Evolutionary conservation across 2,113 vertebrate species (phyloP), one percentile per base, ranked within the genome.

Genomic region (Romanogobio albipinnatus): DNA sequence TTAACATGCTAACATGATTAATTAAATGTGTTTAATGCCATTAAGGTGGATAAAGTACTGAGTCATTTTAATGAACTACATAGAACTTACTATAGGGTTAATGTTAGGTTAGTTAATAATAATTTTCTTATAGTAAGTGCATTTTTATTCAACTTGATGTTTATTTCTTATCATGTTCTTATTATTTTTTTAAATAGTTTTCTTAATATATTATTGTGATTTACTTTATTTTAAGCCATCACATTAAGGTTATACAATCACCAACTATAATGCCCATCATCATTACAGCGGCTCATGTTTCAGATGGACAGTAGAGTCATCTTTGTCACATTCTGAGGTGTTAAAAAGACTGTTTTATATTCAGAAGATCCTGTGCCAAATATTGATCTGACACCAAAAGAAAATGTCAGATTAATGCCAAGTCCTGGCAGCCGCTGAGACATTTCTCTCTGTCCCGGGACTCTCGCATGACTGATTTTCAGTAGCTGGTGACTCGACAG

Each of bases 311-410:
- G 19, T 8, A 22, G 39, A 58, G 29, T 61, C 11, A 14, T 56
- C 8, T 8, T 53, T 29, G 11, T 61, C 14, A 26, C n/a, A 62
- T 61, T 79, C 24, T 17, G 39, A 62, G n/a, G 22, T 62, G 70
- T 74, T 73, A 47, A 61, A 79, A 79, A 43, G 9, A 43, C 22
- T 43, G 19, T 59, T 78, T 45, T 61, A 24, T 74, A 22, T 58
- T 75, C 84, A 70, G 53, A 36, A 59, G 71, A 39, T 33, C 47
- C 36, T 29, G 56, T 74, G 76, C 70, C 82, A 86, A 71, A 62
- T 86, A 87, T 85, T 66, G 86, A 86, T 84, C 66, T 36, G 75
- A 45, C 47, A 58, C 43, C 59, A 82, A 81, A 85, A 66, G 19
- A 64, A 51, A 39, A 82, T 53, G 82, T 79, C 53, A 66, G 74